phyloP scores from a whole-genome alignment of 2,888 invertebrate genomes.

The Drosophila neoperkinsi region DNA sequence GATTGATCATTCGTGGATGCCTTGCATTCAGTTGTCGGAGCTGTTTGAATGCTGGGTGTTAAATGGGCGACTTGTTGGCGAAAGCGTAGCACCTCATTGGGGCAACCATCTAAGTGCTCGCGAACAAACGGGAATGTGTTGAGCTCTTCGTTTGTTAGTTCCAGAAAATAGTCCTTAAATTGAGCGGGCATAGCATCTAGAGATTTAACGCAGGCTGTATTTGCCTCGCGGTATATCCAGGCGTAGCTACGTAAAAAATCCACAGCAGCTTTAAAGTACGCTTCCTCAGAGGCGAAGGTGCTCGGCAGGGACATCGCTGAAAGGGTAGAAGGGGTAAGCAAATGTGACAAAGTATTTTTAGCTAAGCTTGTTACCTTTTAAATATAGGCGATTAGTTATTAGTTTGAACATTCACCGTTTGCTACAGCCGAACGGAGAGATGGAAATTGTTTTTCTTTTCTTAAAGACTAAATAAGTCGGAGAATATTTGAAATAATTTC shows the following conservation, averaged over 20 bases:
- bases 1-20: not conserved
- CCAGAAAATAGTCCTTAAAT: conserved; percentile 86
- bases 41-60: conserved; percentile 54
- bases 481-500: not conserved
- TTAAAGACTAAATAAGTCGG: not conserved
- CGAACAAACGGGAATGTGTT: conserved; percentile 85
- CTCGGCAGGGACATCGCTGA: conserved; percentile 84
- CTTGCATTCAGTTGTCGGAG: not conserved
- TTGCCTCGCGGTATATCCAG: conserved; percentile 88
- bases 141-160: conserved; percentile 85
- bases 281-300: conserved; percentile 58
- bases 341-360: not conserved
- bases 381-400: not conserved
- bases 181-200: conserved; percentile 87
- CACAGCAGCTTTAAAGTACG: conserved; percentile 87
- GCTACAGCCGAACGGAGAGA: not conserved
- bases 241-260: conserved; percentile 87
- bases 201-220: conserved; percentile 88
- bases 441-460: not conserved
- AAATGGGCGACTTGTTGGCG: conserved; percentile 73
- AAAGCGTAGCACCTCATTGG: conserved; percentile 45
- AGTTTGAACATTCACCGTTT: not conserved
- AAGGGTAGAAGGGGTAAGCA: conserved; percentile 8
- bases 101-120: conserved; percentile 21
- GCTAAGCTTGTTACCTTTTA: not conserved